A percentile compares a stretch with the other conserved stretches of the same genome.
Evolutionary conservation across 2,888 invertebrate species (phyloP).

Genomic region (Calliopum simillimum): DNA sequence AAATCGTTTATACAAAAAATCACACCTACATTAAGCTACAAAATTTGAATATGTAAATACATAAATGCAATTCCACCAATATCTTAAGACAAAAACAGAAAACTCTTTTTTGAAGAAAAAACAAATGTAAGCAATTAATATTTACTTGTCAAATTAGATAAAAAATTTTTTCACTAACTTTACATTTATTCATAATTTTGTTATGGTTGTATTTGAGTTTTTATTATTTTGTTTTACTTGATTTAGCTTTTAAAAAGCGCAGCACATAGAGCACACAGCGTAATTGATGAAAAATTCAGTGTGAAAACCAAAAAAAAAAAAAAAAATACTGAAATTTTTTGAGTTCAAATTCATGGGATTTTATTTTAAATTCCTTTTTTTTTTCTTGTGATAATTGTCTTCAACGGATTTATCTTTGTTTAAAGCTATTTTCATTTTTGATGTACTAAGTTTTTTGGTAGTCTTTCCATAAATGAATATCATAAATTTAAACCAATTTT

Average conservation of each 20-base stretch:
- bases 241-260: slow-evolving; percentile 26
- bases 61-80: too few relatives aligned
- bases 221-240: slow-evolving; percentile 34
- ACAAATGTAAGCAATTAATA: slow-evolving; percentile 25
- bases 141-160: slow-evolving; percentile 33
- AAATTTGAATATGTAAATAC: too few relatives aligned
- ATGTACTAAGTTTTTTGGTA: too few relatives aligned
- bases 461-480: too few relatives aligned
- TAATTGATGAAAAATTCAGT: too few relatives aligned
- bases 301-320: neutral
- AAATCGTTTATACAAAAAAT: too few relatives aligned
- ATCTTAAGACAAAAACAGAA: too few relatives aligned
- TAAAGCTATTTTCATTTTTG: too few relatives aligned
- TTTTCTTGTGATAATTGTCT: neutral
- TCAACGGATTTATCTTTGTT: neutral
- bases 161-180: slow-evolving; percentile 21
- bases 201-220: neutral
- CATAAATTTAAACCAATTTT: too few relatives aligned
- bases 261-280: neutral
- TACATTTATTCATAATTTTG: neutral
- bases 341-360: slow-evolving; percentile 24
- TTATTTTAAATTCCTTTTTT: slow-evolving; percentile 26
- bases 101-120: neutral
- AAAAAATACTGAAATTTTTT: slow-evolving; percentile 6
- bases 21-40: too few relatives aligned